phyloP scores from a whole-genome alignment of 2,888 invertebrate genomes.

The Leptopilina myrica region DNA sequence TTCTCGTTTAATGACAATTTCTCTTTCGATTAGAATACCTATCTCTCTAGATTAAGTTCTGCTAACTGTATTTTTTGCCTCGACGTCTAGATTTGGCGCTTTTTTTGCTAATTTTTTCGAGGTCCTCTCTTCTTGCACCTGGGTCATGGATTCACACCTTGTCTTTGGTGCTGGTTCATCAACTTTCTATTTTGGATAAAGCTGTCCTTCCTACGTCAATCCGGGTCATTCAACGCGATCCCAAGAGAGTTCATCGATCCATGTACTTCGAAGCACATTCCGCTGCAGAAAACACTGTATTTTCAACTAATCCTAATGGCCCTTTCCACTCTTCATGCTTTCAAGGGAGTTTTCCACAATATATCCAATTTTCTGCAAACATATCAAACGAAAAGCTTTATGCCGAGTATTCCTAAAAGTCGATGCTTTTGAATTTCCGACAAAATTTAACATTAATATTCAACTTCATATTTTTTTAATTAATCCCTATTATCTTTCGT shows the following conservation, averaged over 20 bases:
- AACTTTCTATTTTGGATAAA: constrained; percentile 37
- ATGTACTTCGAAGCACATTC: constrained; percentile 29
- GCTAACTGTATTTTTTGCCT: neutral
- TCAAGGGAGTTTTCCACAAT: neutral
- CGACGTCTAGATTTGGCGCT: neutral
- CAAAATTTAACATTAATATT: no score
- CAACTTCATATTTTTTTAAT: no score
- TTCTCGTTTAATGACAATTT: neutral
- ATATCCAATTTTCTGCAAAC: constrained; percentile 29
- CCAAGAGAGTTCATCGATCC: constrained; percentile 39
- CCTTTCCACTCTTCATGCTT: constrained; percentile 10
- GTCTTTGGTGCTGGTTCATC: constrained; percentile 26
- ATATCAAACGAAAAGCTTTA: neutral
- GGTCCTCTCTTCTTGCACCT: neutral
- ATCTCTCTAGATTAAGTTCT: no score
- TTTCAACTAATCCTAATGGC: constrained; percentile 13
- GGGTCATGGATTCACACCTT: constrained; percentile 23
- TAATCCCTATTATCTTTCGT: no score
- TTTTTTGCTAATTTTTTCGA: neutral
- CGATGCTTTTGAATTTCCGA: neutral
- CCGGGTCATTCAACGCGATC: constrained; percentile 38
- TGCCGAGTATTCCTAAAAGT: neutral
- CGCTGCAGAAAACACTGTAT: constrained; percentile 32
- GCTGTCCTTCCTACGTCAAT: constrained; percentile 31
- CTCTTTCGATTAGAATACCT: neutral